These are phyloP conservation scores for Geophilus truncorum DNA, from an alignment of 2,888 invertebrate genomes.

Conservation along the genomic window DNA sequence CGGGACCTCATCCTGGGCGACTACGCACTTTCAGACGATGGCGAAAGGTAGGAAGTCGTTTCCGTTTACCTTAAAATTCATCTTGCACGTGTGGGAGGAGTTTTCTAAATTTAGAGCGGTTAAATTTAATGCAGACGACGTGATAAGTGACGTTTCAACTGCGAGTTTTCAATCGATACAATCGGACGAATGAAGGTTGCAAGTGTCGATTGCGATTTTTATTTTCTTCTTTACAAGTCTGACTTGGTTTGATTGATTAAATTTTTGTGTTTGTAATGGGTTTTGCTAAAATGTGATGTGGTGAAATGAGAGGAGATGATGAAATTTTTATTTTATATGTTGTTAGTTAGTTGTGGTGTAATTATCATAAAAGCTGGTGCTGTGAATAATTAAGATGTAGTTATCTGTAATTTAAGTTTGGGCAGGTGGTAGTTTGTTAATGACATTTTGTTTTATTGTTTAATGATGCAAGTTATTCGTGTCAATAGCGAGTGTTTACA, in stretches of 20 bases:
- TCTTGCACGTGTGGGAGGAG: neutral
- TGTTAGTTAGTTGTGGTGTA: no score
- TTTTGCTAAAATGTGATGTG: no score
- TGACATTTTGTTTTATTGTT: no score
- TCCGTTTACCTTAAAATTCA: neutral
- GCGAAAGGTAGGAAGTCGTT: slow-evolving; percentile 60
- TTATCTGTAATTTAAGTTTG: no score
- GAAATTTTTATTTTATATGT: no score
- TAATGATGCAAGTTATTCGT: no score
- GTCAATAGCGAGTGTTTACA: no score
- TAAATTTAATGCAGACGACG: neutral
- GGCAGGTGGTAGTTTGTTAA: no score
- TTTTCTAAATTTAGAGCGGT: neutral
- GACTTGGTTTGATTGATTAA: neutral
- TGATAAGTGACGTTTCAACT: neutral
- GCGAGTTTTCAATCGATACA: neutral
- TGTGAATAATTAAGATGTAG: no score
- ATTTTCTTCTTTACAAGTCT: neutral
- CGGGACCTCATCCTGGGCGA: slow-evolving; percentile 71
- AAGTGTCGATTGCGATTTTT: neutral
- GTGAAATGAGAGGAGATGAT: no score
- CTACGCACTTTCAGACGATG: slow-evolving; percentile 69
- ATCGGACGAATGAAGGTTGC: neutral
- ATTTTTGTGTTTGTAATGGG: neutral
- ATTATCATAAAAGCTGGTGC: no score